phyloP scores from a whole-genome alignment of 1,140 invertebrate genomes.

The Melipona quadrifasciata region DNA sequence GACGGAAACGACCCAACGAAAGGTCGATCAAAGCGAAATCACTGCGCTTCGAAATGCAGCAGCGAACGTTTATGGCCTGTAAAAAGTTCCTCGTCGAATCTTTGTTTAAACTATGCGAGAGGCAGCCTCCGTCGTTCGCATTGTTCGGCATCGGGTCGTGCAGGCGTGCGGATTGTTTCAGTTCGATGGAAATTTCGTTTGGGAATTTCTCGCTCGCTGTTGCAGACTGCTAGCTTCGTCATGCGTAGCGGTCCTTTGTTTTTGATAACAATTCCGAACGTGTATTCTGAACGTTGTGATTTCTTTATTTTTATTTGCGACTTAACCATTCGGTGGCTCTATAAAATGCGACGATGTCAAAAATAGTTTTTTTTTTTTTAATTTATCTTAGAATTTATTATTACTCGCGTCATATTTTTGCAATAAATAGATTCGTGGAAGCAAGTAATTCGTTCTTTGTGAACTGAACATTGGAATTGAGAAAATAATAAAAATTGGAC shows the following conservation, averaged over 20 bases:
- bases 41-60: conserved; percentile 51
- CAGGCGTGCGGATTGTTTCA: background rate
- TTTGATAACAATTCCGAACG: background rate
- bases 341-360: background rate
- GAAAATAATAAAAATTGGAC: background rate
- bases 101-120: conserved; percentile 27
- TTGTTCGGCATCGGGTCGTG: background rate
- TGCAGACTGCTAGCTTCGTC: background rate
- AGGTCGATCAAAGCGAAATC: conserved; percentile 77
- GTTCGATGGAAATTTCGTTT: background rate
- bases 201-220: background rate
- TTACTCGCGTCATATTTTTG: background rate
- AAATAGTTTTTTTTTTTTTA: background rate
- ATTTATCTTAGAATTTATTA: background rate
- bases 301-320: background rate
- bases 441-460: background rate
- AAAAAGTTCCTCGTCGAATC: conserved; percentile 34
- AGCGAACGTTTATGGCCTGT: conserved; percentile 38
- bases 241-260: background rate
- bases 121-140: background rate
- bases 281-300: background rate
- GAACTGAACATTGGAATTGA: background rate
- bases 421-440: background rate
- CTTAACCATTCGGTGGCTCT: background rate
- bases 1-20: conserved; percentile 71